Conservation (phyloP, 2,888 invertebrate genomes). For the Bedellia somnulentella region DNA sequence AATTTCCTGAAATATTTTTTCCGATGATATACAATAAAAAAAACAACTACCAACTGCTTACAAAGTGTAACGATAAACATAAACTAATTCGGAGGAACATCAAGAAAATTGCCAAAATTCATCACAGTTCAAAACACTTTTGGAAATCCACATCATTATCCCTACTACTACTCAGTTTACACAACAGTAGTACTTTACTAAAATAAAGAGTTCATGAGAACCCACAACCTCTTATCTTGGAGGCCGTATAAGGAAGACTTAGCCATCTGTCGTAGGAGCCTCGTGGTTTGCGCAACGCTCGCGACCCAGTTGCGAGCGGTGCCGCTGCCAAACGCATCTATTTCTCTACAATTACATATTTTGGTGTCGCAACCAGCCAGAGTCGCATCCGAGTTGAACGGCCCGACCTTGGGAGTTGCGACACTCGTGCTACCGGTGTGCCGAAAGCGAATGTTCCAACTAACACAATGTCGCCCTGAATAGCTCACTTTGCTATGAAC, state of each 20-base stretch:
- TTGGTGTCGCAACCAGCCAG: conserved; percentile 52
- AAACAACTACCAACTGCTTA: no score
- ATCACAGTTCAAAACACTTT: no score
- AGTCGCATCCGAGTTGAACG: conserved; percentile 62
- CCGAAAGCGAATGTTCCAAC: conserved; percentile 59
- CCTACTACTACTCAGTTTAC: no score
- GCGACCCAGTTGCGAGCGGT: conserved; percentile 30
- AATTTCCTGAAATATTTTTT: no score
- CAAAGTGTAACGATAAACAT: no score
- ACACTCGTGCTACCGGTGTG: conserved; percentile 28
- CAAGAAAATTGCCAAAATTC: no score
- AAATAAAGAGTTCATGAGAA: neutral
- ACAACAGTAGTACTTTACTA: no score
- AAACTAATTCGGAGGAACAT: no score
- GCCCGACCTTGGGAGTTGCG: conserved; percentile 56
- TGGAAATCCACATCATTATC: no score
- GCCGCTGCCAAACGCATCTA: conserved; percentile 49
- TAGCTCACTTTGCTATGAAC: neutral
- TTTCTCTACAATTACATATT: conserved; percentile 59
- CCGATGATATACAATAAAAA: no score
- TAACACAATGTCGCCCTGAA: conserved; percentile 5
- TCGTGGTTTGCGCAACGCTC: conserved; percentile 10
- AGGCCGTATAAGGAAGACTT: conserved; percentile 45
- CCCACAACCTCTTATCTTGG: conserved; percentile 1
- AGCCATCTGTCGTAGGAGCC: conserved; percentile 48